Evolutionary conservation across 2,797 vertebrate species (phyloP).

Genomic region (Amblyopsis hoosieri): DNA sequence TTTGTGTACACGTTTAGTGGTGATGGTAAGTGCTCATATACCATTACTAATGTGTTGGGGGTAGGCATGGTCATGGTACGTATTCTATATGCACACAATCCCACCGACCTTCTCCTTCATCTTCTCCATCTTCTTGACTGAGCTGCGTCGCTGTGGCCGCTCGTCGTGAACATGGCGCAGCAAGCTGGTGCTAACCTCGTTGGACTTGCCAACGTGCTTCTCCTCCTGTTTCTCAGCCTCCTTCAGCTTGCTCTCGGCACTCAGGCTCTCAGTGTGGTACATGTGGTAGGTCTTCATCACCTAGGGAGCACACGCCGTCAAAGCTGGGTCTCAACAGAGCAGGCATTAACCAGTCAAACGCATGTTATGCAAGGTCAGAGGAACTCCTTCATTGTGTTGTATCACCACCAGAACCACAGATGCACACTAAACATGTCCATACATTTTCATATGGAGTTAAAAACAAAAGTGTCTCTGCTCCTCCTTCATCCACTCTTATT

Average conservation of each 20-base stretch:
- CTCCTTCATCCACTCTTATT: conserved; percentile 43
- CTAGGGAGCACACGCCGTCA: conserved; percentile 57
- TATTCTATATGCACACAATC: neutral
- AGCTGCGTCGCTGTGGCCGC: conserved; percentile 91
- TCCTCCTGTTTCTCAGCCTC: conserved; percentile 96
- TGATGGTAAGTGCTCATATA: neutral
- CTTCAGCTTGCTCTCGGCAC: conserved; percentile 92
- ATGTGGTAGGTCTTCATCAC: conserved; percentile 99
- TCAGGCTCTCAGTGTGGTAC: conserved; percentile 93
- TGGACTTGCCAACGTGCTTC: conserved; percentile 90
- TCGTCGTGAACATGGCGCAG: conserved; percentile 89
- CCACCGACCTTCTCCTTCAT: conserved; percentile 94
- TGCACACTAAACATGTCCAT: conserved; percentile 7
- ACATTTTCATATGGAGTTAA: conserved; percentile 19
- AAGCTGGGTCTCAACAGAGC: neutral
- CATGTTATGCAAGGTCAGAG: neutral
- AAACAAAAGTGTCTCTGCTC: conserved; percentile 30
- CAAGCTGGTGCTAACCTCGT: conserved; percentile 83
- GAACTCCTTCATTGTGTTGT: neutral
- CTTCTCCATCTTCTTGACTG: conserved; percentile 98
- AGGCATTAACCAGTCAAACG: neutral
- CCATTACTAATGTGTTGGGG: too few relatives aligned
- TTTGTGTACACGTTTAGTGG: conserved; percentile 14
- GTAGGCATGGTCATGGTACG: too few relatives aligned
- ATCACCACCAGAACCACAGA: too few relatives aligned